Base-by-base conservation (phyloP, 2,888 invertebrate species). In the Tinea trinotella region DNA sequence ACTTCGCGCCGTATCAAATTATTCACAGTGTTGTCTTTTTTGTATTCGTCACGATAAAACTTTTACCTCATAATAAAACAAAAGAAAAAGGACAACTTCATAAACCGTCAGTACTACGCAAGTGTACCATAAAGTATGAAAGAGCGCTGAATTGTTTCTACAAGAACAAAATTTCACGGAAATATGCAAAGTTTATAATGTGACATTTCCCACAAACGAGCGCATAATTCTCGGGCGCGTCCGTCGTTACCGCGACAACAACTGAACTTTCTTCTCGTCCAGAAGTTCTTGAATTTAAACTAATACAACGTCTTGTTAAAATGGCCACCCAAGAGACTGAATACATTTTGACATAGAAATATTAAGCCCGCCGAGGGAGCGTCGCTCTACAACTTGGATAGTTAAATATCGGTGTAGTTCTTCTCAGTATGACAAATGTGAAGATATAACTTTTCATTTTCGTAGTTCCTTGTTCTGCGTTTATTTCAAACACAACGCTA, bases 151-250 rank as follows among this genome's bases (percentile, higher is more conserved):
- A 20, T 34, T 35, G 54, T 54, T 46, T 54, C 49, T 20, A 44
- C 53, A 12, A 49, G 12, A 24, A 34, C 15, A 53, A 40, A 57
- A 54, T 34, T 57, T 55, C 36, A 12, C 22, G 53, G 55, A 56
- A 54, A 56, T 58, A 55, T 57, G 52, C 54, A 53, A 57, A 58
- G 56, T 58, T 58, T 54, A 55, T 55, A 56, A 57, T 54, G 57
- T 58, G 59, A 57, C 58, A 55, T 55, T 55, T 56, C 53, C 55
- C 56, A 36, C 56, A 54, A 54, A 55, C 55, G 56, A 57, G 56
- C 53, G 55, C 55, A 55, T 56, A 55, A 50, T 58, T 57, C 54
- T 53, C 58, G 53, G 52, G 55, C 57, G 34, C 54, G 30, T 44
- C 56, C 19, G 52, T 35, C n/a, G 53, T 40, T 35, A 13, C 18